phyloP scores from a whole-genome alignment of 2,113 vertebrate species.

The Gnathonemus echidnorhynchus region DNA sequence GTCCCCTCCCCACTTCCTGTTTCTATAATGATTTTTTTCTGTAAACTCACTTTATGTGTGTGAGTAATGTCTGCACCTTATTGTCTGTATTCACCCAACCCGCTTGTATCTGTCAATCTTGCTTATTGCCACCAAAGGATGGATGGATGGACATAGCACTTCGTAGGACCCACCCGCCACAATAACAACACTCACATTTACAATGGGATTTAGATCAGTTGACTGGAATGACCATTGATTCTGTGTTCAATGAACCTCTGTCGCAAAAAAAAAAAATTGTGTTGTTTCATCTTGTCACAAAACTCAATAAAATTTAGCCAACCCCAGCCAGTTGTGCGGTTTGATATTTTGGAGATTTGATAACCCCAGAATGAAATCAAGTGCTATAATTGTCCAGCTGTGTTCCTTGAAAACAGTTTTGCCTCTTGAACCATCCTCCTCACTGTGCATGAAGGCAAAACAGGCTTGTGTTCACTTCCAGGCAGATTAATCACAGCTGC shows the following conservation, averaged over 20 bases:
- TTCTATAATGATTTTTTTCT: background rate
- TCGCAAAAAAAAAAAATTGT: background rate
- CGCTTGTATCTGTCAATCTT: background rate
- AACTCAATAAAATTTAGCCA: background rate
- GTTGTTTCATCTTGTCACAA: background rate
- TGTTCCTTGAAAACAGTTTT: background rate
- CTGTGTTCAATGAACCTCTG: background rate
- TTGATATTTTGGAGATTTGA: background rate
- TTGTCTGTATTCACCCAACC: background rate
- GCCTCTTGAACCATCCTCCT: background rate
- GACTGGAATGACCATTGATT: background rate
- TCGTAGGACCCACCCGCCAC: background rate
- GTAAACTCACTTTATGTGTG: background rate
- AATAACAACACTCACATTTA: background rate
- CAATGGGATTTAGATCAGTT: background rate
- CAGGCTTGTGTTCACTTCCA: background rate
- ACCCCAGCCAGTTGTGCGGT: background rate
- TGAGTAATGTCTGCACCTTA: background rate
- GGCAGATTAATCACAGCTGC: background rate
- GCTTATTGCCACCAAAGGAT: background rate
- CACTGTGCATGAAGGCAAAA: background rate
- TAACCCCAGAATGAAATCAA: background rate
- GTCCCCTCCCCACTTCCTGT: background rate
- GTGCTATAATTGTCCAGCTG: background rate
- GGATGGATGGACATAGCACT: background rate